Evolutionary conservation across 2,797 vertebrate genomes (phyloP), one percentile per base, ranked within the genome.

Genomic region (Ceyx erithaca): DNA sequence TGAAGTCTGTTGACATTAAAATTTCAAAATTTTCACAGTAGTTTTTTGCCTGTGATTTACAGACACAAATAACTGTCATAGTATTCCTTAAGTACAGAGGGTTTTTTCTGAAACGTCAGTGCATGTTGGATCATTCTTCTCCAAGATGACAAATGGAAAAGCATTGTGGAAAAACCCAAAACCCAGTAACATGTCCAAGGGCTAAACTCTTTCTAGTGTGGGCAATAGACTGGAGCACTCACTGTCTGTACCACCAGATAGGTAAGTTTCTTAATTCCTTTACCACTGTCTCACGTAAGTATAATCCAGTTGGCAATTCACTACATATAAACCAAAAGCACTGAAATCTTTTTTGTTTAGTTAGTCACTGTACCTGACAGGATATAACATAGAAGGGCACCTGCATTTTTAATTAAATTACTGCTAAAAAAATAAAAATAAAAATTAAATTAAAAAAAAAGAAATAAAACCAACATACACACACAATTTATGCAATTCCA

Each of bases 321-420:
- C 25, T 48, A 54, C 7, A 26, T 35, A 23, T 30, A 86, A 86
- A 62, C 4, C 4, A 49, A 80, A 82, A 21, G 33, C 7, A 54
- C 6, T 57, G 28, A 12, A 51, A 67, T 19, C 40, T n/a, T 78
- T 49, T 31, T 21, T 49, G 14, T 81, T 83, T 91, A 94, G 80
- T 89, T 94, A 87, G 7, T 73, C 86, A 58, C 80, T 78, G 78
- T 77, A 93, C 73, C 64, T 51, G 6, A 80, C 37, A 71, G 78
- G 84, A 75, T 69, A 30, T 9, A 91, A 58, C 40, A 80, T 1
- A 4, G 16, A 4, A 89, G 12, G 22, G 20, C 55, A 63, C 7
- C 5, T 59, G 21, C 30, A 43, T 40, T 85, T 92, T n/a, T 59
- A 71, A 54, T 70, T 0, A 78, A 88, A 92, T 21, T 5, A 58